These are phyloP conservation scores for Rhodinocichla rosea DNA, from an alignment of 2,113 vertebrate genomes.

Conservation along the genomic window DNA sequence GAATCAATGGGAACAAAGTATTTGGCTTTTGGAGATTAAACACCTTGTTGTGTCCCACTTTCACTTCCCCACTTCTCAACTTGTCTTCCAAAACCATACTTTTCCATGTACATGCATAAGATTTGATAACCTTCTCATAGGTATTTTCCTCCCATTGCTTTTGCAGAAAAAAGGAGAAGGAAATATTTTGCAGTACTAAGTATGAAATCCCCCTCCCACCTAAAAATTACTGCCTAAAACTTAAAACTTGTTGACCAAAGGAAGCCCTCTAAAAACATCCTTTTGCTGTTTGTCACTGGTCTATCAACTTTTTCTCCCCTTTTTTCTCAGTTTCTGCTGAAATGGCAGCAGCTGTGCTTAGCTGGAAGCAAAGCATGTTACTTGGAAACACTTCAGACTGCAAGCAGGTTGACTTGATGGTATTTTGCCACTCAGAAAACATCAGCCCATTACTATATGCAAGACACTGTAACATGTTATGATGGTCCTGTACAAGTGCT, in stretches of 20 bases:
- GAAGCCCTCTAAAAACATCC: neutral
- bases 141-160: neutral
- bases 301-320: neutral
- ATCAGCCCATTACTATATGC: neutral
- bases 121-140: neutral
- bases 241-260: neutral
- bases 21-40: neutral
- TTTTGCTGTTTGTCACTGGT: neutral
- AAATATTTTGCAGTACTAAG: neutral
- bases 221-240: neutral
- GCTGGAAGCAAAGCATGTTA: neutral
- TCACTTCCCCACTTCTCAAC: neutral
- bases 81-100: neutral
- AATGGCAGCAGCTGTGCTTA: neutral
- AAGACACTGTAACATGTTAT: neutral
- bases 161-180: neutral
- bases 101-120: neutral
- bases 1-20: neutral
- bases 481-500: neutral
- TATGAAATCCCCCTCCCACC: neutral
- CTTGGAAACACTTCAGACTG: neutral
- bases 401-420: neutral
- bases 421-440: neutral
- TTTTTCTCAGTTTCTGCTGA: neutral
- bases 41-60: neutral